Conservation (phyloP, 2,888 invertebrate species). For the Ophion ventricosus region DNA sequence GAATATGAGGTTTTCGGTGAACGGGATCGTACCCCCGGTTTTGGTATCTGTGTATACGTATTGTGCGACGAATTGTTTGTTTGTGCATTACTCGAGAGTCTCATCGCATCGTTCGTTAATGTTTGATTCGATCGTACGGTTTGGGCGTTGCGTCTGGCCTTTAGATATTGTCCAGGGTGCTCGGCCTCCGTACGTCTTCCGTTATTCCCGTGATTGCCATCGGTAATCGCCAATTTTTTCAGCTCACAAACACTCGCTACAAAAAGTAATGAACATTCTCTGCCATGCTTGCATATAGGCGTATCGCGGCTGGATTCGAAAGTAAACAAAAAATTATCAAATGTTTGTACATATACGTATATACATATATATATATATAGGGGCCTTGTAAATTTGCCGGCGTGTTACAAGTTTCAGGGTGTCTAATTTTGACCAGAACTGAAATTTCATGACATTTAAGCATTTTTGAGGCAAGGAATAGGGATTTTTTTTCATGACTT, state of each 20-base stretch:
- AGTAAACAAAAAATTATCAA: conserved; percentile 39
- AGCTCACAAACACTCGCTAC: conserved; percentile 82
- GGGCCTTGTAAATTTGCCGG: too few relatives aligned
- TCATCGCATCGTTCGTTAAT: conserved; percentile 73
- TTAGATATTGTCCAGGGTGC: conserved; percentile 77
- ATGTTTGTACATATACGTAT: conserved; percentile 24
- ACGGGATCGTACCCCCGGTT: conserved; percentile 76
- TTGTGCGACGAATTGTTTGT: conserved; percentile 77
- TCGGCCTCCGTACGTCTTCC: conserved; percentile 76
- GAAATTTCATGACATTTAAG: too few relatives aligned
- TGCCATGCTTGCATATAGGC: conserved; percentile 76
- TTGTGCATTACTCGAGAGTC: conserved; percentile 77
- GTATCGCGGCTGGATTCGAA: conserved; percentile 68
- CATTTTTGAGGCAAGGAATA: too few relatives aligned
- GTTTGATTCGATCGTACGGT: conserved; percentile 75
- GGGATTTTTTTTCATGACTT: too few relatives aligned
- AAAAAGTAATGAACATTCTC: conserved; percentile 77
- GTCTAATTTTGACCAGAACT: too few relatives aligned
- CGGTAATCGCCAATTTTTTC: conserved; percentile 81
- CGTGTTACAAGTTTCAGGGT: too few relatives aligned
- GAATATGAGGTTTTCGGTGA: conserved; percentile 79
- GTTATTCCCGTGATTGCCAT: conserved; percentile 74
- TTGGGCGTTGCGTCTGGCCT: conserved; percentile 73
- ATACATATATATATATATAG: conserved; percentile 53
- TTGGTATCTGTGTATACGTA: conserved; percentile 80